Evolutionary conservation across 2,888 invertebrate species (phyloP).

Genomic region (Ochropacha duplaris): DNA sequence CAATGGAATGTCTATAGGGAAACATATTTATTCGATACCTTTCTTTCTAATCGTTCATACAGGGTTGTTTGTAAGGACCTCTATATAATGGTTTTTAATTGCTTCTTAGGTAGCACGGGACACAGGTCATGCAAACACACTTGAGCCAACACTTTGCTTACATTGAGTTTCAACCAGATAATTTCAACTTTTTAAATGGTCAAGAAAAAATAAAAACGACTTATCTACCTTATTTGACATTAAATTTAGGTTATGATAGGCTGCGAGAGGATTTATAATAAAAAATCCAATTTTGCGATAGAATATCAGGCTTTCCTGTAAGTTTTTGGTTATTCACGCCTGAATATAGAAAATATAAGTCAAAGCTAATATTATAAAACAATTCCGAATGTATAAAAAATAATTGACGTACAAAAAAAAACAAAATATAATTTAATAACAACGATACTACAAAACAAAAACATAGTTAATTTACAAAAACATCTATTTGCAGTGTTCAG

Average conservation of each 20-base stretch:
- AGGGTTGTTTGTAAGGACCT: background rate
- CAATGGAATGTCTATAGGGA: background rate
- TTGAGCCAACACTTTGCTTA: constrained; percentile 41
- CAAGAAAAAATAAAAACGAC: too few relatives aligned
- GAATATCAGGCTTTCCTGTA: too few relatives aligned
- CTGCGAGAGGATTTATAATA: too few relatives aligned
- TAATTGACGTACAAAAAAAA: too few relatives aligned
- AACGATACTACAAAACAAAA: background rate
- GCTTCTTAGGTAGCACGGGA: constrained; percentile 17
- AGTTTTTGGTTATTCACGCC: too few relatives aligned
- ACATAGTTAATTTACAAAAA: constrained; percentile 25
- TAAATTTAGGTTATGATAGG: too few relatives aligned
- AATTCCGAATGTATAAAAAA: too few relatives aligned
- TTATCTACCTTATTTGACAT: too few relatives aligned
- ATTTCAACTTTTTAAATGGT: background rate
- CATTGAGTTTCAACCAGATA: constrained; percentile 42
- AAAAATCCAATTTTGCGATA: too few relatives aligned
- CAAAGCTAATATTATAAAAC: too few relatives aligned
- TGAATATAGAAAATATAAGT: too few relatives aligned
- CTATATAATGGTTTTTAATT: background rate
- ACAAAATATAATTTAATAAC: too few relatives aligned
- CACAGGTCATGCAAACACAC: constrained; percentile 61
- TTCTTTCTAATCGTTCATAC: constrained; percentile 10
- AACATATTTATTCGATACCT: background rate
- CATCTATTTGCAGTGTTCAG: constrained; percentile 4